Evolutionary conservation across 2,888 invertebrate genomes (phyloP), one percentile per base, ranked within the genome.

Genomic region (Diachrysia chrysitis): DNA sequence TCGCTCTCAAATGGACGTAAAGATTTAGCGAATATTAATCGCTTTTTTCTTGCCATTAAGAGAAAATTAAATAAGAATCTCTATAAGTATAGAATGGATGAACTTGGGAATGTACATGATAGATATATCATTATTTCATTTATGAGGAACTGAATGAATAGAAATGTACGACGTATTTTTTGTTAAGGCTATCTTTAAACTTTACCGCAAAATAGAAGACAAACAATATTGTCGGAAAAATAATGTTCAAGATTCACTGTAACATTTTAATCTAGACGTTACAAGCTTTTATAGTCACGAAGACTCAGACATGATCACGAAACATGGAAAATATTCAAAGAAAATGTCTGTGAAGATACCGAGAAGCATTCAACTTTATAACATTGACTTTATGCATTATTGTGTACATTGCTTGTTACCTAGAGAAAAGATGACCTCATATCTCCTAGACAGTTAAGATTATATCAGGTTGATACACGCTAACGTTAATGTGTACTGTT

Each of bases 271-370:
- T 75, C 67, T 71, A 67, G 76, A 65, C 76, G 51, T 51, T 65
- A 65, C 76, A 58, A 76, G 75, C 76, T 76, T 71, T 75, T 75
- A 67, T 29, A 76, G 76, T 75, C 75, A 75, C 75, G 75, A 76
- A 54, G 53, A 64, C 42, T 67, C 60, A 71, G 71, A 76, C 71
- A 76, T 67, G 76, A 76, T 75, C 76, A 75, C 75, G 75, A 75
- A 75, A 65, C 59, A 19, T 25, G 62, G 71, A 71, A 75, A 67
- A 64, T 71, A 65, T 76, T 67, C 71, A 21, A 64, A 62, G 76
- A 75, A 71, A 75, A 29, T 63, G 55, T 60, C 63, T 58, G 62
- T 57, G 56, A 59, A 76, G 71, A 75, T 59, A 71, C 71, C 61
- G 55, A 54, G 58, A 64, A 66, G 61, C 48, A 46, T 64, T 71